A percentile compares a stretch with the other conserved stretches of the same genome.
phyloP scores from a whole-genome alignment of 2,888 invertebrate genomes.

The Bombyx huttoni region DNA sequence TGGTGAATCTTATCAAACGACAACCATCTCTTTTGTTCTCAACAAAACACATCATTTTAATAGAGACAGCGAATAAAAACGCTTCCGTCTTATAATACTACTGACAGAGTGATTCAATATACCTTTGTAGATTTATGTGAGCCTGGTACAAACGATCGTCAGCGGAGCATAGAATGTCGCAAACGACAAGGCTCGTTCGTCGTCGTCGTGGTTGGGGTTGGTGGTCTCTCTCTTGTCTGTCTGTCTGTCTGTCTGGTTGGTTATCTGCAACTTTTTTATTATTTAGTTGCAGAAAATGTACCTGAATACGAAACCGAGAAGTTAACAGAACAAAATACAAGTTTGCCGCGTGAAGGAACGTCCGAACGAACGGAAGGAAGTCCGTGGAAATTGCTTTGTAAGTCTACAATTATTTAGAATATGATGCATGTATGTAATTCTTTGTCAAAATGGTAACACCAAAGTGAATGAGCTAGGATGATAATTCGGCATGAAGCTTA shows the following conservation, averaged over 20 bases:
- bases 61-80: neutral
- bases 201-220: neutral
- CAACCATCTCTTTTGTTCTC: neutral
- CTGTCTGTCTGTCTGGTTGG: too few species aligned
- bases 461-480: too few species aligned
- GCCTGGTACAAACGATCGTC: neutral
- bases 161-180: neutral
- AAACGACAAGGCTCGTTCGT: neutral
- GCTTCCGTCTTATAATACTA: neutral
- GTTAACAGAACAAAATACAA: constrained; percentile 10
- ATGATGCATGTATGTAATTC: too few species aligned
- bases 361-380: constrained; percentile 9
- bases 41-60: neutral
- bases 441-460: too few species aligned
- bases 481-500: too few species aligned
- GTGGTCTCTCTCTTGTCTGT: too few species aligned
- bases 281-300: constrained; percentile 9
- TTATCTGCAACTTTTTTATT: neutral
- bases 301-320: constrained; percentile 9
- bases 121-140: neutral
- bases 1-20: neutral
- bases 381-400: constrained; percentile 22
- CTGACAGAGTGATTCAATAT: too few species aligned
- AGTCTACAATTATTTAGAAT: constrained; percentile 7
- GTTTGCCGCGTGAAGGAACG: constrained; percentile 1